These are phyloP conservation scores for Esox masquinongy DNA, from an alignment of 2,797 vertebrate genomes.

Conservation along the genomic window DNA sequence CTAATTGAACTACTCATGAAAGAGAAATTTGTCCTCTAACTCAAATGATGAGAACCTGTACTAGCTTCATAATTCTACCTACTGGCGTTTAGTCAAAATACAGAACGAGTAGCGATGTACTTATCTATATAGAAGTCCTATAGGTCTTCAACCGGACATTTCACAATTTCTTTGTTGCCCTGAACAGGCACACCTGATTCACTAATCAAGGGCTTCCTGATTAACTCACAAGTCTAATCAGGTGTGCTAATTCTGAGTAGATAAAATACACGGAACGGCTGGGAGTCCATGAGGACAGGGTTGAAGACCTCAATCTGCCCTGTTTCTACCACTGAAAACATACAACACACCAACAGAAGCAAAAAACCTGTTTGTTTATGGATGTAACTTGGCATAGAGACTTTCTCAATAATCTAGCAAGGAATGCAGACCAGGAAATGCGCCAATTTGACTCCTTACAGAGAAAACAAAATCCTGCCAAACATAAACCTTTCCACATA, in stretches of 20 bases:
- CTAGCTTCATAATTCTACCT: conserved; percentile 11
- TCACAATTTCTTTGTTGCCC: too few species aligned
- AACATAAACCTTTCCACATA: conserved; percentile 28
- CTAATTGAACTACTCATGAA: conserved; percentile 44
- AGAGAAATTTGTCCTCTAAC: conserved; percentile 46
- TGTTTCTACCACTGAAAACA: conserved; percentile 7
- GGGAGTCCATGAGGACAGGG: too few species aligned
- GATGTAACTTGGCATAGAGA: conserved; percentile 1
- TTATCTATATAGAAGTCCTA: conserved; percentile 11
- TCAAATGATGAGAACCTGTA: conserved; percentile 44
- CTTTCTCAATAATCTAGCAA: background rate
- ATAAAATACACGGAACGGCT: too few species aligned
- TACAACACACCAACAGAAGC: conserved; percentile 16
- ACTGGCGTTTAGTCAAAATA: conserved; percentile 13
- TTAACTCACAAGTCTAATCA: too few species aligned
- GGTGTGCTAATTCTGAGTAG: too few species aligned
- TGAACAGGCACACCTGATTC: too few species aligned
- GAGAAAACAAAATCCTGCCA: conserved; percentile 40
- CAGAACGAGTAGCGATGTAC: background rate
- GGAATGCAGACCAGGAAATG: conserved; percentile 22
- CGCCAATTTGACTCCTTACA: conserved; percentile 27
- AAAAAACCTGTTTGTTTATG: conserved; percentile 15
- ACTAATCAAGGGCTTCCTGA: too few species aligned
- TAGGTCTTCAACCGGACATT: background rate
- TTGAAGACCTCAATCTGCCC: too few species aligned